phyloP scores from a whole-genome alignment of 2,888 invertebrate genomes.

The Therioaphis trifolii region DNA sequence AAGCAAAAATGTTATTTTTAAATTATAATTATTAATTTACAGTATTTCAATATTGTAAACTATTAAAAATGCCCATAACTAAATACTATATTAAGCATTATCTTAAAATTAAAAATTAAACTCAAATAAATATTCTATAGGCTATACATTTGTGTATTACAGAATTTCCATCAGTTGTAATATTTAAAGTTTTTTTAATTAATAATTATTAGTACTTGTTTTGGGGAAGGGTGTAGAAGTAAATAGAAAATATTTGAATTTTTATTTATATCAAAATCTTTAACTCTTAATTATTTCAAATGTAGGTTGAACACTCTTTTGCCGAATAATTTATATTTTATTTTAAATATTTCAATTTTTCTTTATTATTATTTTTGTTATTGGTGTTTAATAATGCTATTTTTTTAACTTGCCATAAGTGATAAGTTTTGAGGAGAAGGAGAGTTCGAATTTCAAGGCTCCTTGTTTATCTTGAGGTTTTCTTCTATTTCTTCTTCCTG shows the following conservation, averaged over 20 bases:
- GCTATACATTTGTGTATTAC: background rate
- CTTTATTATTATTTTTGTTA: slow-evolving; percentile 51
- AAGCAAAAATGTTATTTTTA: background rate
- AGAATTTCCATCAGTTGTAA: background rate
- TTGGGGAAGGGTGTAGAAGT: background rate
- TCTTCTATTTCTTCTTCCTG: slow-evolving; percentile 52
- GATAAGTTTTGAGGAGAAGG: slow-evolving; percentile 38
- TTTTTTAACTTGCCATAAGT: slow-evolving; percentile 49
- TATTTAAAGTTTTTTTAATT: background rate
- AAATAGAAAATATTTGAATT: background rate
- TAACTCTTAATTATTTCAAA: slow-evolving; percentile 14
- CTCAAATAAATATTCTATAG: background rate
- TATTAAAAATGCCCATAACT: background rate
- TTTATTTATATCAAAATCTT: slow-evolving; percentile 6
- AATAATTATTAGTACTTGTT: background rate
- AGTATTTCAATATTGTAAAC: background rate
- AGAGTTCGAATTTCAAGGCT: slow-evolving; percentile 25
- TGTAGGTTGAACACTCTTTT: slow-evolving; percentile 3
- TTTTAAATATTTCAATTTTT: slow-evolving; percentile 26
- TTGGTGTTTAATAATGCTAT: slow-evolving; percentile 34
- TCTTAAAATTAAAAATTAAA: background rate
- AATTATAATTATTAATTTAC: background rate
- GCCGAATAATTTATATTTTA: slow-evolving; percentile 18
- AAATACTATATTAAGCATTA: background rate
- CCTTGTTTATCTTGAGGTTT: slow-evolving; percentile 21